phyloP scores from a whole-genome alignment of 2,113 vertebrate genomes.

The Hippoglossus stenolepis region DNA sequence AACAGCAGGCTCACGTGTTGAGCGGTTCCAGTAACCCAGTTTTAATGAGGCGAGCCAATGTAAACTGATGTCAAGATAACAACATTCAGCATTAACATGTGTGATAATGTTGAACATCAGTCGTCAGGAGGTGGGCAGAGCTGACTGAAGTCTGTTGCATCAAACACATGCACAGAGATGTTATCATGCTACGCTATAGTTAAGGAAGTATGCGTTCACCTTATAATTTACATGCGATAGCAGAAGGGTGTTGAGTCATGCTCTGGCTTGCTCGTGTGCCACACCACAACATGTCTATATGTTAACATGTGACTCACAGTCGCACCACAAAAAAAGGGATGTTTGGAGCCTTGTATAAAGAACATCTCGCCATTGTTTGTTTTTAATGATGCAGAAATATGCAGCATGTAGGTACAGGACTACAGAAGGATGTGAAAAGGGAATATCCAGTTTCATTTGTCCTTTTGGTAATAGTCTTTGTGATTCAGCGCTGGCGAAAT shows the following conservation, averaged over 20 bases:
- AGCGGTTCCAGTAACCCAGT: not conserved
- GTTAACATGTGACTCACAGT: slow-evolving; percentile 41
- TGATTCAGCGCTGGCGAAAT: no score
- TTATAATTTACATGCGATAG: slow-evolving; percentile 1
- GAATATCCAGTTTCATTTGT: no score
- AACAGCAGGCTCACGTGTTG: not conserved
- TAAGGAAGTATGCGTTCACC: slow-evolving; percentile 19
- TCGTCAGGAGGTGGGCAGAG: not conserved
- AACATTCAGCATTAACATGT: not conserved
- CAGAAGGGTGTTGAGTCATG: slow-evolving; percentile 21
- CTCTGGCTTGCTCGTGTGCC: slow-evolving; percentile 13
- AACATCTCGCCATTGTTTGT: no score
- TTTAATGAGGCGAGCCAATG: not conserved
- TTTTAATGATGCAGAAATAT: no score
- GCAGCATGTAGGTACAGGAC: not conserved
- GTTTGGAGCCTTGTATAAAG: not conserved
- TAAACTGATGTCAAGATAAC: not conserved
- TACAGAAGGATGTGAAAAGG: no score
- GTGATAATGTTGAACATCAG: not conserved
- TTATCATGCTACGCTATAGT: slow-evolving; percentile 4
- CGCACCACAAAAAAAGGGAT: not conserved
- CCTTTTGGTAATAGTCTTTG: no score
- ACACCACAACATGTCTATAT: slow-evolving; percentile 5
- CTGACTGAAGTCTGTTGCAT: not conserved
- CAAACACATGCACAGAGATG: not conserved